Percentiles rank a stretch among this genome's conserved stretches.
Evolutionary conservation across 2,797 vertebrate species (phyloP).

Genomic region (Bovichtus diacanthus): DNA sequence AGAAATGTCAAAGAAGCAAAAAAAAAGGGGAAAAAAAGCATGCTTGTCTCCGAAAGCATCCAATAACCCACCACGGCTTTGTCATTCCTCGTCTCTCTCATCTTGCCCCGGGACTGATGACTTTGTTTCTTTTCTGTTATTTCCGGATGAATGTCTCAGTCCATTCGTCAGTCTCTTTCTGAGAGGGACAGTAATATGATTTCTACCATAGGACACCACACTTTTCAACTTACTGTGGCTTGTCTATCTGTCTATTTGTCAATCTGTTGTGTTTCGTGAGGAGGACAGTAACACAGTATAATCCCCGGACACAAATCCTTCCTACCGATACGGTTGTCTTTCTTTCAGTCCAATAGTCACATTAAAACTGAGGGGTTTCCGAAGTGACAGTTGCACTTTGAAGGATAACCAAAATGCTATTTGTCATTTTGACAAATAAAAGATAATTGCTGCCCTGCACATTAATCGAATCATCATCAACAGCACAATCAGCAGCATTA

Average conservation of each 20-base stretch:
- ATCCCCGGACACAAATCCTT: slow-evolving; percentile 21
- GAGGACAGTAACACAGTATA: slow-evolving; percentile 21
- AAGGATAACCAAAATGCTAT: slow-evolving; percentile 49
- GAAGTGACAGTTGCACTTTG: slow-evolving; percentile 11
- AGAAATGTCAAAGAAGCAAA: slow-evolving; percentile 6
- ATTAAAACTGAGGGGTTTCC: slow-evolving; percentile 40
- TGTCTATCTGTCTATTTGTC: slow-evolving; percentile 41
- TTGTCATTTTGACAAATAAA: slow-evolving; percentile 58
- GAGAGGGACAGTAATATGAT: slow-evolving; percentile 54
- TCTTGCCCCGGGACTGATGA: slow-evolving; percentile 60
- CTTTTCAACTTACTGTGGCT: slow-evolving; percentile 35
- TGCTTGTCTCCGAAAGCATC: slow-evolving; percentile 29
- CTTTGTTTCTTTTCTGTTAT: slow-evolving; percentile 51
- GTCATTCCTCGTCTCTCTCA: slow-evolving; percentile 47
- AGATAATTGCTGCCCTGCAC: slow-evolving; percentile 55
- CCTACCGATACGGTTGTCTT: not conserved
- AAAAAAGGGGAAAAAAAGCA: not conserved
- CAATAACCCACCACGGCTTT: slow-evolving; percentile 27
- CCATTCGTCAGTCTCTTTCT: slow-evolving; percentile 69
- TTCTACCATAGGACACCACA: slow-evolving; percentile 36
- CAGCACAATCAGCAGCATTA: slow-evolving; percentile 44
- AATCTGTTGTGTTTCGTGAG: not conserved
- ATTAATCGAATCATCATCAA: slow-evolving; percentile 57
- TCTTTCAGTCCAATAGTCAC: not conserved
- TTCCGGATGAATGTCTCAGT: slow-evolving; percentile 52